A percentile compares a stretch with the other conserved stretches of the same genome.
phyloP scores from a whole-genome alignment of 2,113 vertebrate species.

The Cynocephalus volans region DNA sequence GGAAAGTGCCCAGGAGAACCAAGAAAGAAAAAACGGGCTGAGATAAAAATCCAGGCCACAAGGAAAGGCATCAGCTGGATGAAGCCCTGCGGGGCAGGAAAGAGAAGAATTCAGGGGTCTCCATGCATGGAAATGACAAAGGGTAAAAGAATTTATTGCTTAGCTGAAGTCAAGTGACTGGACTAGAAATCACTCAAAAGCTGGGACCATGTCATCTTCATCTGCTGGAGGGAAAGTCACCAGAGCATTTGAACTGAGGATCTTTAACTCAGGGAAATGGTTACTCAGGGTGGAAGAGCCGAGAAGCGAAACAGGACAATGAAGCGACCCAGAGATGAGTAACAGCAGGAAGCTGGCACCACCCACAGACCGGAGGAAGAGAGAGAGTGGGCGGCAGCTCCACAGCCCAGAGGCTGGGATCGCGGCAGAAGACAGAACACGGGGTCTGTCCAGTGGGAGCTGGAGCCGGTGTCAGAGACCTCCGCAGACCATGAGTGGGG shows the following conservation, averaged over 20 bases:
- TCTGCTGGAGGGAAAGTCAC: not conserved
- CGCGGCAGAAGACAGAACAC: not conserved
- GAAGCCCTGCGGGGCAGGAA: rapidly evolving
- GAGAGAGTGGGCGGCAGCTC: rapidly evolving
- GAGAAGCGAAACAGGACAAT: not conserved
- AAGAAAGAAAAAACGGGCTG: not conserved
- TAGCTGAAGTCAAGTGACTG: not conserved
- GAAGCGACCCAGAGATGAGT: not conserved
- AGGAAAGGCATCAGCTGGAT: not conserved
- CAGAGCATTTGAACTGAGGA: not conserved
- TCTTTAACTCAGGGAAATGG: not conserved
- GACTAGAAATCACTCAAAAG: not conserved
- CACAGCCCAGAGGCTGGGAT: too few relatives aligned
- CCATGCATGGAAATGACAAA: rapidly evolving
- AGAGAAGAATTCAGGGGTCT: not conserved
- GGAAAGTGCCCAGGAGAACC: not conserved
- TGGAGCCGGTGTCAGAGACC: not conserved
- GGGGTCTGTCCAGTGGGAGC: rapidly evolving
- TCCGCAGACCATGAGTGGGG: not conserved
- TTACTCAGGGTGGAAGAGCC: not conserved
- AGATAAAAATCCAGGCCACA: not conserved
- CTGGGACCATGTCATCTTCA: not conserved
- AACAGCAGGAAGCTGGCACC: not conserved
- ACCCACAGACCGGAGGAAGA: not conserved
- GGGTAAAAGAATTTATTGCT: not conserved